Percentiles rank a stretch among this genome's conserved stretches.
phyloP scores from a whole-genome alignment of 1,140 invertebrate genomes.

The Orchesella cincta region DNA sequence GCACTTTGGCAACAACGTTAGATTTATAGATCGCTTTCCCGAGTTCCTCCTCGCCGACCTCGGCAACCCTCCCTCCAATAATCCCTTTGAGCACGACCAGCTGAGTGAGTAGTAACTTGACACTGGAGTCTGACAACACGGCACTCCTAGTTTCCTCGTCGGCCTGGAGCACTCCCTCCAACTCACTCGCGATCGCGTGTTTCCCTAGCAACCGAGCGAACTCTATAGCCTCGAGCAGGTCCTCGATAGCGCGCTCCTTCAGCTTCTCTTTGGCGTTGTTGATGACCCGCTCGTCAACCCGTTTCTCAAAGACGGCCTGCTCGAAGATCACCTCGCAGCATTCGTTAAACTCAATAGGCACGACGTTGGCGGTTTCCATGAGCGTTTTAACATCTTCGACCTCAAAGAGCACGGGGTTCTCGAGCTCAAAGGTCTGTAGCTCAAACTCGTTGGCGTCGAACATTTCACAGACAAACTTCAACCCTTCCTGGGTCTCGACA shows the following conservation, averaged over 20 bases:
- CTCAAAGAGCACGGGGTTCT: constrained; percentile 40
- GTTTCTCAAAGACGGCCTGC: not conserved
- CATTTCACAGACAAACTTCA: constrained; percentile 71
- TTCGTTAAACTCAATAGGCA: constrained; percentile 50
- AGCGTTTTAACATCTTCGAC: constrained; percentile 7
- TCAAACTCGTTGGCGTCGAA: constrained; percentile 66
- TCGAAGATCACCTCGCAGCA: constrained; percentile 38
- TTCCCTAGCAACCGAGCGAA: not conserved
- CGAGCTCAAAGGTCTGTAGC: constrained; percentile 9
- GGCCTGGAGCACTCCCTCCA: not conserved
- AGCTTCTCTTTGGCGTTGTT: not conserved
- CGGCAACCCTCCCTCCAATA: not conserved
- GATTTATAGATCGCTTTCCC: constrained; percentile 2
- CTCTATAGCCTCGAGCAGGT: constrained; percentile 6
- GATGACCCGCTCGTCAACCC: constrained; percentile 10
- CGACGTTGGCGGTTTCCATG: constrained; percentile 46
- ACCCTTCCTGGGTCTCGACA: constrained; percentile 67
- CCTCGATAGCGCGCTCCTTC: not conserved
- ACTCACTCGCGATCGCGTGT: not conserved
- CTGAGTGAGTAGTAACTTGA: not conserved
- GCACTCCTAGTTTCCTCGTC: not conserved
- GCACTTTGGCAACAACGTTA: not conserved
- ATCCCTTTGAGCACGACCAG: constrained; percentile 1
- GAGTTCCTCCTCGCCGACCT: not conserved
- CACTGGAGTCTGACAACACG: not conserved